Conservation (phyloP, 1,140 invertebrate genomes). For the Eriocheir sinensis region DNA sequence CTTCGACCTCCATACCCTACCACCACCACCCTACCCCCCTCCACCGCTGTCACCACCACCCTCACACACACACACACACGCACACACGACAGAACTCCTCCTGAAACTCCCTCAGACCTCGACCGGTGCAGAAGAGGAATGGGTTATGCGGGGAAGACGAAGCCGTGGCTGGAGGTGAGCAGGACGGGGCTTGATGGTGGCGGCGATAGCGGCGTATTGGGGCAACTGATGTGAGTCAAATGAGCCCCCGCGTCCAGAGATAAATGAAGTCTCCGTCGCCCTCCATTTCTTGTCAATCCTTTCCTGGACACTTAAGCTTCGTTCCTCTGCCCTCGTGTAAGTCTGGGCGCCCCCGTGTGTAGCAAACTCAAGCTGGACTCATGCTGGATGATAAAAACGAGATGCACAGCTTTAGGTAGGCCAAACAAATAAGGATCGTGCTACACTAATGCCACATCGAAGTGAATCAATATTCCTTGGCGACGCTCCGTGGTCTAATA, state of each 20-base stretch:
- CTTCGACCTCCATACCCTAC: not conserved
- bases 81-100: too few relatives aligned
- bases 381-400: too few relatives aligned
- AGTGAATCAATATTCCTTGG: not conserved
- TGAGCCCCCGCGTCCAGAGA: not conserved
- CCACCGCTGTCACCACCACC: not conserved
- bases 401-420: too few relatives aligned
- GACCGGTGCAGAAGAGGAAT: not conserved
- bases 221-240: constrained; percentile 46
- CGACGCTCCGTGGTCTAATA: not conserved
- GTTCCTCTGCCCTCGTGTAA: too few relatives aligned
- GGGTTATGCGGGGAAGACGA: not conserved
- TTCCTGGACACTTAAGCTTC: not conserved
- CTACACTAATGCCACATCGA: not conserved
- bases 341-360: too few relatives aligned
- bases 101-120: not conserved
- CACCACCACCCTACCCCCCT: constrained; percentile 3
- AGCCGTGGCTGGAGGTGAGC: not conserved
- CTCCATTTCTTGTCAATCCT: constrained; percentile 51
- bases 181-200: not conserved
- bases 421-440: too few relatives aligned
- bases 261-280: constrained; percentile 6
- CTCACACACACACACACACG: not conserved
- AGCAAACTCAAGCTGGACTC: too few relatives aligned
- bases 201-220: not conserved